Conservation (phyloP, 2,797 vertebrate genomes). For the Macrochelys suwanniensis region DNA sequence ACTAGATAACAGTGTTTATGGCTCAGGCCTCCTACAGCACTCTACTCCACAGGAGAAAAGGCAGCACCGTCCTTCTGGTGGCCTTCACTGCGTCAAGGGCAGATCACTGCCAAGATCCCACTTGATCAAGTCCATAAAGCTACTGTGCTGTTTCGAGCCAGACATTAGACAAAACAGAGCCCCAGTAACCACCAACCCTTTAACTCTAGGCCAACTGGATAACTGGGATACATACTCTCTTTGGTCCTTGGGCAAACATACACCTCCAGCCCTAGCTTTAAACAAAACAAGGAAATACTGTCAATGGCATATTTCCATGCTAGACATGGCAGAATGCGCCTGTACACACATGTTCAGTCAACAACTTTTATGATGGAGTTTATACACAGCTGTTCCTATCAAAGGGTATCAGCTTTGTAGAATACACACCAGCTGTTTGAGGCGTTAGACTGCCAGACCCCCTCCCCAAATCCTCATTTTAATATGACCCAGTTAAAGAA, state of each 20-base stretch:
- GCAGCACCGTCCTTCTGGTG: background rate
- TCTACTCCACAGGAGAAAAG: background rate
- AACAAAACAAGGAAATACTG: background rate
- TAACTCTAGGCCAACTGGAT: background rate
- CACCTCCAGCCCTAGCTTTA: background rate
- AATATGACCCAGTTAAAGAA: background rate
- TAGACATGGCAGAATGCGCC: background rate
- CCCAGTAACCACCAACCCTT: background rate
- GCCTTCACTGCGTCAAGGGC: background rate
- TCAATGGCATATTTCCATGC: background rate
- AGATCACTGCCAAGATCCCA: background rate
- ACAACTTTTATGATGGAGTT: background rate
- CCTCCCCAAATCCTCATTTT: background rate
- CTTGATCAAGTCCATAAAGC: background rate
- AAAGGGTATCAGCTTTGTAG: background rate
- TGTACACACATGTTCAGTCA: background rate
- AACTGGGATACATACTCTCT: background rate
- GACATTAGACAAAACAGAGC: background rate
- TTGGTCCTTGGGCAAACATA: background rate
- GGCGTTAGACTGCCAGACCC: background rate
- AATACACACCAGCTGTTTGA: background rate
- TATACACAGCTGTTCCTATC: background rate
- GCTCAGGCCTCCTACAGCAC: background rate
- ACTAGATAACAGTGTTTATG: slow-evolving; percentile 2
- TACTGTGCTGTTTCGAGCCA: background rate